These are phyloP conservation scores for Ctenoplectra terminalis DNA, from an alignment of 1,140 invertebrate genomes.

Conservation along the genomic window DNA sequence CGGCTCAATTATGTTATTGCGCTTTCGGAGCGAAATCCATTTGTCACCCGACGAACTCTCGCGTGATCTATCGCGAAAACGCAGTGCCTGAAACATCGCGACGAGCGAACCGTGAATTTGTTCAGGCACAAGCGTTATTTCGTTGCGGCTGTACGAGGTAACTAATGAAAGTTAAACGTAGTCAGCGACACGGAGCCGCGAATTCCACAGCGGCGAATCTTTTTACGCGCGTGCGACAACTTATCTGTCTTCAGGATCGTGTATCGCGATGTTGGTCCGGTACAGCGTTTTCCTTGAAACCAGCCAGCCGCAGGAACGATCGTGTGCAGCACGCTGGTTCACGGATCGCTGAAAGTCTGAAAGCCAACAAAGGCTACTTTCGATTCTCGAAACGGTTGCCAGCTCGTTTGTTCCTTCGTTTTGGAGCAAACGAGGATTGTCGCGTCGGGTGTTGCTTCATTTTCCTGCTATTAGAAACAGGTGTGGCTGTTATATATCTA, in stretches of 20 bases:
- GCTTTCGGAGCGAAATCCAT: not conserved
- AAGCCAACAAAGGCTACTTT: not conserved
- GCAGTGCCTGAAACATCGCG: no score
- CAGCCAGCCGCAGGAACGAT: conserved; percentile 21
- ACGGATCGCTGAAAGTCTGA: not conserved
- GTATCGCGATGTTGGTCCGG: conserved; percentile 13
- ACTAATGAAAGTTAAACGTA: conserved; percentile 19
- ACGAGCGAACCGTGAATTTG: not conserved
- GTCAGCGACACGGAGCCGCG: not conserved
- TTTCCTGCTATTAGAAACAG: no score
- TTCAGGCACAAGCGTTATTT: not conserved
- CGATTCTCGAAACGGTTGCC: not conserved
- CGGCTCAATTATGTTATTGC: no score
- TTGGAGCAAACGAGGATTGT: not conserved
- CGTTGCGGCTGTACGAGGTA: not conserved
- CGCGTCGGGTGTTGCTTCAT: no score
- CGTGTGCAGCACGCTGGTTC: not conserved
- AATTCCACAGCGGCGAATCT: conserved; percentile 16
- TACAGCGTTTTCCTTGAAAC: conserved; percentile 36
- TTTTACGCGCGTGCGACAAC: conserved; percentile 16
- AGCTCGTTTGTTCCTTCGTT: no score
- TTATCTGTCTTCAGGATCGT: conserved; percentile 26
- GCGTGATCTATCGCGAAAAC: not conserved
- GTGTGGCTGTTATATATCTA: no score
- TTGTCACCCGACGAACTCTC: not conserved